Evolutionary conservation across 2,797 vertebrate genomes (phyloP), one percentile per base, ranked within the genome.

Genomic region (Triplophysa yarkandensis): DNA sequence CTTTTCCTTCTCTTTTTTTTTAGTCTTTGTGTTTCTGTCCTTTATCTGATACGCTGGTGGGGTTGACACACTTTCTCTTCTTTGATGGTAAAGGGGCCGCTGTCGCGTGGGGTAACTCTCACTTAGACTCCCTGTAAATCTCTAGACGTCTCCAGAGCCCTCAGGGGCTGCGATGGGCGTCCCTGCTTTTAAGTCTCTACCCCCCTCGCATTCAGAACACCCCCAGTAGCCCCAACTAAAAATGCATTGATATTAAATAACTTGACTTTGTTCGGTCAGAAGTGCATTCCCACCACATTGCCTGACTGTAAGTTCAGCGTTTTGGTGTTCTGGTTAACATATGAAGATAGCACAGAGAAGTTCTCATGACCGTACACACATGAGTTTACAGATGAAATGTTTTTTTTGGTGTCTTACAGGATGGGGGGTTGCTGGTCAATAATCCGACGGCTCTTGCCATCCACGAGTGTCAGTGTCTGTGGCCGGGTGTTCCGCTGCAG

Each of bases 351-450:
- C 39, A 41, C 13, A 9, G 8, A 43, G 4, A 17, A 4, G 41
- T 43, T 43, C 14, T 43, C 1, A 14, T 6, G 41, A 43, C 1
- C 41, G 13, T 1, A 39, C 36, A 39, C 9, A 39, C n/a, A n/a
- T n/a, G n/a, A n/a, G n/a, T n/a, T n/a, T n/a, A n/a, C 36, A 13
- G 11, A 14, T 39, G 2, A 39, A 11, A 39, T 11, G 36, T 43
- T 1, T 43, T 16, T 43, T 43, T 43, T 43, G 41, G 36, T 39
- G 34, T 36, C 9, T 41, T 78, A 3, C 84, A 99, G 96, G 97
- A 99, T 68, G 96, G 97, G 79, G 97, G 96, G 73, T 89, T 98
- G 81, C 94, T 98, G 80, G 90, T 98, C 52, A 98, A 99, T 88
- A 99, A 98, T 80, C 96, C 96, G 77, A 95, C 95, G 1, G 95